phyloP scores from a whole-genome alignment of 2,797 vertebrate genomes.

The Vireo griseus region DNA sequence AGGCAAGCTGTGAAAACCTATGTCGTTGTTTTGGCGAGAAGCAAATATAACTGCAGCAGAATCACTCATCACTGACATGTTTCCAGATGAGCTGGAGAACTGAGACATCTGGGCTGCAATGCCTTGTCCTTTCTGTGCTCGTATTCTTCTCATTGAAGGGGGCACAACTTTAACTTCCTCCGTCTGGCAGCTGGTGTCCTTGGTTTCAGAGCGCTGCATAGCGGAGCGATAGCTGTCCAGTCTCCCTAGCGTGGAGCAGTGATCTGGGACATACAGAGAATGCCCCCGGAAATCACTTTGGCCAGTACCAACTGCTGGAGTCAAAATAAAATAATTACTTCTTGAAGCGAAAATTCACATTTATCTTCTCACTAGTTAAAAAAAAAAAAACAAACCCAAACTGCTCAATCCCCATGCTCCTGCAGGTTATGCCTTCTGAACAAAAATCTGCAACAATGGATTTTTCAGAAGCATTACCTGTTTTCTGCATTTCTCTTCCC shows the following conservation, averaged over 20 bases:
- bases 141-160: slow-evolving; percentile 92
- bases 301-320: slow-evolving; percentile 76
- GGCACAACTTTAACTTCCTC: slow-evolving; percentile 91
- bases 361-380: not conserved
- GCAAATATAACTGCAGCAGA: slow-evolving; percentile 77
- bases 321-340: slow-evolving; percentile 67
- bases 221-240: slow-evolving; percentile 77
- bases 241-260: slow-evolving; percentile 86
- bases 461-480: not conserved
- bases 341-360: slow-evolving; percentile 13
- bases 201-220: slow-evolving; percentile 79
- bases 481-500: slow-evolving; percentile 40
- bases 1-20: slow-evolving; percentile 91
- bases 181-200: slow-evolving; percentile 93
- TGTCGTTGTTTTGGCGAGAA: slow-evolving; percentile 76
- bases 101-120: slow-evolving; percentile 94
- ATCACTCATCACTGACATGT: slow-evolving; percentile 85
- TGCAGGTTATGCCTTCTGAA: not conserved
- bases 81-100: slow-evolving; percentile 87
- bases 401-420: not conserved
- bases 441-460: slow-evolving; percentile 14
- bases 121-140: slow-evolving; percentile 92
- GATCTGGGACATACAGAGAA: slow-evolving; percentile 87
- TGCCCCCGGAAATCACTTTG: slow-evolving; percentile 82
- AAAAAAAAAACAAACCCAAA: not conserved